Percentiles rank a stretch among this genome's conserved stretches.
These are phyloP conservation scores for Porites australiensis DNA, from an alignment of 64 coral and sea anemone genomes.

Conservation along the genomic window DNA sequence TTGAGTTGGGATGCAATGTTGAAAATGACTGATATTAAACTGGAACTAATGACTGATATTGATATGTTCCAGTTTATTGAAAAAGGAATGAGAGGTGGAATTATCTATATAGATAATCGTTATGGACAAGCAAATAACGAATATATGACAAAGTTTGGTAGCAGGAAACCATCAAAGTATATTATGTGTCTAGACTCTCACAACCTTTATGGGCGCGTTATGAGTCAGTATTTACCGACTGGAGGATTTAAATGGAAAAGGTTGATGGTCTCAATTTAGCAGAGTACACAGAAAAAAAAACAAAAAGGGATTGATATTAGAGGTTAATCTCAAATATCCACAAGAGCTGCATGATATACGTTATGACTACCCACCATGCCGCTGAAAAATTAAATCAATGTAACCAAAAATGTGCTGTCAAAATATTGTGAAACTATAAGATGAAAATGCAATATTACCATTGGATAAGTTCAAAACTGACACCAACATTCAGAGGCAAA, in stretches of 20 bases:
- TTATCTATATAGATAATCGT: neutral
- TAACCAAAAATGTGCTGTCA: too few species aligned
- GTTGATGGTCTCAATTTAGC: neutral
- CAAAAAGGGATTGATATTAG: slow-evolving; percentile 20
- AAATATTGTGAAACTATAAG: too few species aligned
- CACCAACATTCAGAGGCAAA: neutral
- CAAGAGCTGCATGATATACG: too few species aligned
- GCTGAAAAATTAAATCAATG: too few species aligned
- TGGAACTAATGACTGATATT: too few species aligned
- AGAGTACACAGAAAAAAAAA: neutral
- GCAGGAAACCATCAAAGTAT: neutral
- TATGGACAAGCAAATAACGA: neutral
- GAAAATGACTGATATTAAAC: neutral
- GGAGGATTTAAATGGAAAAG: neutral
- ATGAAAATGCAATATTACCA: too few species aligned
- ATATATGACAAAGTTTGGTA: neutral
- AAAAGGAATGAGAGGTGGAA: too few species aligned
- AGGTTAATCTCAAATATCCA: neutral
- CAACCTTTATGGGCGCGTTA: neutral
- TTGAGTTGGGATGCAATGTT: neutral
- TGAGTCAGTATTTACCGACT: neutral
- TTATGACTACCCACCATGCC: too few species aligned
- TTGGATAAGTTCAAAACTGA: neutral
- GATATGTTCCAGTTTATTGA: neutral
- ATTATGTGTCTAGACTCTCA: neutral